These are phyloP conservation scores for Cremastobaeus sp. DNA, from an alignment of 2,888 invertebrate genomes.

Conservation along the genomic window DNA sequence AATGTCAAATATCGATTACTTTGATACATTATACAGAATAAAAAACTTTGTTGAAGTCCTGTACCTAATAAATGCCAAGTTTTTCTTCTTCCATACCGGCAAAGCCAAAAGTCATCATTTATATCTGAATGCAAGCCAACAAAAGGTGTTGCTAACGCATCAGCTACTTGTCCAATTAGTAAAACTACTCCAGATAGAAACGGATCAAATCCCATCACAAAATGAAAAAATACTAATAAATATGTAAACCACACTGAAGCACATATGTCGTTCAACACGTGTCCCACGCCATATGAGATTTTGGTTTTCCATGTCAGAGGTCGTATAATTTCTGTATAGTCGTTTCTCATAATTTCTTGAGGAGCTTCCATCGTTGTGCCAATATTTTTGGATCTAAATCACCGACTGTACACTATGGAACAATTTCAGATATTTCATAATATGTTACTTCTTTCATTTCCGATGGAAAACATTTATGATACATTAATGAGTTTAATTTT, in stretches of 20 bases:
- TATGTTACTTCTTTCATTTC: too few species aligned
- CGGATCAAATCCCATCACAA: conserved; percentile 79
- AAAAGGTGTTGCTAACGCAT: conserved; percentile 92
- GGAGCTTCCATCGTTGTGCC: conserved; percentile 68
- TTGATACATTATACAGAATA: not conserved
- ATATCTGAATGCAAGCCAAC: conserved; percentile 91
- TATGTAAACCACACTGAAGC: conserved; percentile 97
- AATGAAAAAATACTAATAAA: conserved; percentile 88
- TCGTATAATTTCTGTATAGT: conserved; percentile 79
- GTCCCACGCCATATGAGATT: conserved; percentile 87
- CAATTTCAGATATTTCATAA: too few species aligned
- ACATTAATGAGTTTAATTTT: too few species aligned
- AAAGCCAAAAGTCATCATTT: conserved; percentile 83
- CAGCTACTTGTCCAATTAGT: conserved; percentile 90
- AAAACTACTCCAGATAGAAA: conserved; percentile 82
- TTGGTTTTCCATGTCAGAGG: conserved; percentile 77
- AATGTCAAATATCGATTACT: not conserved
- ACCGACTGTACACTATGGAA: too few species aligned
- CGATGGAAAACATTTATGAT: too few species aligned
- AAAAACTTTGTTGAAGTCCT: too few species aligned
- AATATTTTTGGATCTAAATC: too few species aligned
- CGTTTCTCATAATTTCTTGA: conserved; percentile 68
- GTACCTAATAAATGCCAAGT: conserved; percentile 93
- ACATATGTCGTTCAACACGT: conserved; percentile 94
- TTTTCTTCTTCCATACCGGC: conserved; percentile 89